phyloP scores from a whole-genome alignment of 2,113 vertebrate genomes.

The Odontophorus gujanensis region DNA sequence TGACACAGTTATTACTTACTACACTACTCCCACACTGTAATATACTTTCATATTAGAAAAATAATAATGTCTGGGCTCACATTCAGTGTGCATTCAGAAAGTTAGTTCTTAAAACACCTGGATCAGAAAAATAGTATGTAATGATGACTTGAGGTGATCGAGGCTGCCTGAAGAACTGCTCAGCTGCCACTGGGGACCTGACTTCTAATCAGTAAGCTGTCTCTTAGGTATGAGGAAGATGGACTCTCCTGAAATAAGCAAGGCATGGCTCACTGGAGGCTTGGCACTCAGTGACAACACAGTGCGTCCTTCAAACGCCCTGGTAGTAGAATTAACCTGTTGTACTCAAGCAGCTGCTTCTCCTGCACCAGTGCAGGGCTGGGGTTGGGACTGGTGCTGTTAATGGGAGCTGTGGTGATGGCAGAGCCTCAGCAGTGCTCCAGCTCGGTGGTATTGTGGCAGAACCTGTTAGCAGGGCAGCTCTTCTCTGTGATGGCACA shows the following conservation, averaged over 20 bases:
- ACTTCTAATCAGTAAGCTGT: neutral
- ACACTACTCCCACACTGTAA: neutral
- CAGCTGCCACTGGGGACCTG: neutral
- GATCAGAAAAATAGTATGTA: neutral
- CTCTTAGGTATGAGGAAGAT: neutral
- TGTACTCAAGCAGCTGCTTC: neutral
- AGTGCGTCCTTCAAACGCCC: neutral
- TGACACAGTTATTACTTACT: neutral
- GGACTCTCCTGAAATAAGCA: neutral
- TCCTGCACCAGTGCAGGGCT: neutral
- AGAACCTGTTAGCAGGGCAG: conserved; percentile 44
- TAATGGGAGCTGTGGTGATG: neutral
- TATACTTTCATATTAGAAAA: neutral
- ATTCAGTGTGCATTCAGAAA: neutral
- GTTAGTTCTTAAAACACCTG: neutral
- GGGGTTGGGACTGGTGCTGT: neutral
- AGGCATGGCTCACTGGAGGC: neutral
- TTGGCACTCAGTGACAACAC: neutral
- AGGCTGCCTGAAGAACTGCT: neutral
- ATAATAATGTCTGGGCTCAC: neutral
- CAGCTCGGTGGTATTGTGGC: neutral
- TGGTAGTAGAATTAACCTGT: neutral
- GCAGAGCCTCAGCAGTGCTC: conserved; percentile 31
- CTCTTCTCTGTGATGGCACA: neutral
- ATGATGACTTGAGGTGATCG: neutral